A percentile compares a stretch with the other conserved stretches of the same genome.
Conservation (phyloP, 1,140 invertebrate genomes). For the Heliconius himera region DNA sequence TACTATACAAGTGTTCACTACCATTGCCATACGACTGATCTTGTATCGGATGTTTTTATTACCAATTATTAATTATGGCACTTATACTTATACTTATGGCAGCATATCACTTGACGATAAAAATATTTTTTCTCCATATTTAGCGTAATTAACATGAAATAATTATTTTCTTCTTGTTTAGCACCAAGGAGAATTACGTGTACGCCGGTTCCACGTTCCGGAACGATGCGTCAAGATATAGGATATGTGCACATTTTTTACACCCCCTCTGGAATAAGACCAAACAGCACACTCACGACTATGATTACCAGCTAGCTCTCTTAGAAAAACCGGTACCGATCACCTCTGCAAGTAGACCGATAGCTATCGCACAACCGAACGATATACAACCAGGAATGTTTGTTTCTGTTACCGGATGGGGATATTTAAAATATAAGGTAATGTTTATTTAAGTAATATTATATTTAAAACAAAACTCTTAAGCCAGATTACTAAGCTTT, state of each 20-base stretch:
- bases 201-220: slow-evolving; percentile 57
- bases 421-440: slow-evolving; percentile 61
- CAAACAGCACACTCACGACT: slow-evolving; percentile 56
- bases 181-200: slow-evolving; percentile 51
- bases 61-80: too few species aligned
- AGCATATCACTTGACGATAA: too few species aligned
- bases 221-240: slow-evolving; percentile 43
- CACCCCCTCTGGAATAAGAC: slow-evolving; percentile 58
- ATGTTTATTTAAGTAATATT: slow-evolving; percentile 17
- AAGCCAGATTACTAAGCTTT: too few species aligned
- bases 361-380: slow-evolving; percentile 54
- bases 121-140: too few species aligned
- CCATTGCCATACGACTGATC: too few species aligned
- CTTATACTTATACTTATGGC: too few species aligned
- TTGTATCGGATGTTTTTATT: too few species aligned
- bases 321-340: slow-evolving; percentile 61
- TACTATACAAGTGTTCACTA: too few species aligned
- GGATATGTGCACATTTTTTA: slow-evolving; percentile 63
- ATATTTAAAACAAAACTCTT: too few species aligned
- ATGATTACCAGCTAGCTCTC: slow-evolving; percentile 65
- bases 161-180: slow-evolving; percentile 28
- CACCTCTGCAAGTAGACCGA: slow-evolving; percentile 48
- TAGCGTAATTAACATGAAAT: too few species aligned
- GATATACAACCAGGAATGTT: slow-evolving; percentile 48
- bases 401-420: slow-evolving; percentile 63